phyloP scores from a whole-genome alignment of 2,888 invertebrate species.

The Pristionchus entomophagus region DNA sequence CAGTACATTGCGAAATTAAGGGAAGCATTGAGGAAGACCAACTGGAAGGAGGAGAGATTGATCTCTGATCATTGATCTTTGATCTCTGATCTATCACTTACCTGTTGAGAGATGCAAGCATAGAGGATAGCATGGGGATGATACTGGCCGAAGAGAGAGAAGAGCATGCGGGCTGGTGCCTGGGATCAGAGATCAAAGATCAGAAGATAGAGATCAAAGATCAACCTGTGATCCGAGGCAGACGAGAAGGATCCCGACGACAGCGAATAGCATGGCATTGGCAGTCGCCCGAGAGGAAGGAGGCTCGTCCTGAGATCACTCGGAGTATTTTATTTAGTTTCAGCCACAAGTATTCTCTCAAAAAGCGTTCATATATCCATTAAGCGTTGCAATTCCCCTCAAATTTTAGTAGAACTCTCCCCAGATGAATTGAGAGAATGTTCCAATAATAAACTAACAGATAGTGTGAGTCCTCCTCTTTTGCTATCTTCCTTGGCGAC shows the following conservation, averaged over 20 bases:
- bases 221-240: conserved; percentile 74
- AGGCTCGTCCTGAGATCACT: conserved; percentile 49
- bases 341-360: neutral
- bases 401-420: too few species aligned
- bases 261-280: conserved; percentile 76
- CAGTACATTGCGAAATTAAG: conserved; percentile 75
- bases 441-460: neutral
- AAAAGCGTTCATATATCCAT: too few species aligned
- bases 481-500: conserved; percentile 70
- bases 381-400: too few species aligned
- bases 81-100: conserved; percentile 38
- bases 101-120: conserved; percentile 72
- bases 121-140: conserved; percentile 71
- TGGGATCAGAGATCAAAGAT: neutral
- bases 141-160: conserved; percentile 71
- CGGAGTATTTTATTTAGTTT: neutral
- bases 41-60: conserved; percentile 53
- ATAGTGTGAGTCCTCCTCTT: conserved; percentile 41
- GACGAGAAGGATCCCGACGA: conserved; percentile 72
- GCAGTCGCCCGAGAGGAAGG: conserved; percentile 66
- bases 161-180: conserved; percentile 73
- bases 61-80: neutral
- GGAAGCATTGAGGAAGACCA: conserved; percentile 75
- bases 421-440: neutral
- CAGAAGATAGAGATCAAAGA: neutral